Evolutionary conservation across 1,140 invertebrate genomes (phyloP).

Genomic region (Ptiloglossa arizonensis): DNA sequence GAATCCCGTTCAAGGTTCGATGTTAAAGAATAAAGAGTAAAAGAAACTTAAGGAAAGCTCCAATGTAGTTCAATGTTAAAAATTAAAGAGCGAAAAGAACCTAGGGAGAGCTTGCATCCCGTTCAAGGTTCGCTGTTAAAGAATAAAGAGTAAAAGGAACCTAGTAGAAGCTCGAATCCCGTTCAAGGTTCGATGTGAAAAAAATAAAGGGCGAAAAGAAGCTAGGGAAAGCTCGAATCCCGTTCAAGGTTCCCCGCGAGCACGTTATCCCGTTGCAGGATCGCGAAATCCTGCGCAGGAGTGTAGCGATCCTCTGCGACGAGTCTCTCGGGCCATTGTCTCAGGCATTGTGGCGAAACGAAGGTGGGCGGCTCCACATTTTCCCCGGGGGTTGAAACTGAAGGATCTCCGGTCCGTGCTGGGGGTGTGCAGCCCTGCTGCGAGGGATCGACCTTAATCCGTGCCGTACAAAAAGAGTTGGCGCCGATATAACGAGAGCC

Average conservation of each 20-base stretch:
- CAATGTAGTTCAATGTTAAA: too few relatives aligned
- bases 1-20: too few relatives aligned
- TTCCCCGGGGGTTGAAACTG: neutral
- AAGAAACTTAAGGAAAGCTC: too few relatives aligned
- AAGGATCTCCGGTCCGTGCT: neutral
- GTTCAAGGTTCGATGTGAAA: neutral
- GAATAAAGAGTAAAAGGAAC: too few relatives aligned
- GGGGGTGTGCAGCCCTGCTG: slow-evolving; percentile 28
- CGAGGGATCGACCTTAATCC: slow-evolving; percentile 66
- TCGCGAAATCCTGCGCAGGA: slow-evolving; percentile 35
- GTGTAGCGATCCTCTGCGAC: neutral
- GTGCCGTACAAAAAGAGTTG: slow-evolving; percentile 69
- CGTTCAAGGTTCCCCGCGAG: neutral
- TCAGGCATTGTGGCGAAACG: slow-evolving; percentile 23
- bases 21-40: too few relatives aligned
- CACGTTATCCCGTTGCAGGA: slow-evolving; percentile 24
- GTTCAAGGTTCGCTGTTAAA: too few relatives aligned
- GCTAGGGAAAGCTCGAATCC: neutral
- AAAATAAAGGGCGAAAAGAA: neutral
- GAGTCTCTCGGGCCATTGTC: neutral
- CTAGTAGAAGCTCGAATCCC: too few relatives aligned
- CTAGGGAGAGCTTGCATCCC: too few relatives aligned
- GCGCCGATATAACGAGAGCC: slow-evolving; percentile 63
- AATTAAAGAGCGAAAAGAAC: too few relatives aligned
- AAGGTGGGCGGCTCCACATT: slow-evolving; percentile 38